Evolutionary conservation across 2,888 invertebrate species (phyloP), one percentile per base, ranked within the genome.

Genomic region (Clanis bilineata): DNA sequence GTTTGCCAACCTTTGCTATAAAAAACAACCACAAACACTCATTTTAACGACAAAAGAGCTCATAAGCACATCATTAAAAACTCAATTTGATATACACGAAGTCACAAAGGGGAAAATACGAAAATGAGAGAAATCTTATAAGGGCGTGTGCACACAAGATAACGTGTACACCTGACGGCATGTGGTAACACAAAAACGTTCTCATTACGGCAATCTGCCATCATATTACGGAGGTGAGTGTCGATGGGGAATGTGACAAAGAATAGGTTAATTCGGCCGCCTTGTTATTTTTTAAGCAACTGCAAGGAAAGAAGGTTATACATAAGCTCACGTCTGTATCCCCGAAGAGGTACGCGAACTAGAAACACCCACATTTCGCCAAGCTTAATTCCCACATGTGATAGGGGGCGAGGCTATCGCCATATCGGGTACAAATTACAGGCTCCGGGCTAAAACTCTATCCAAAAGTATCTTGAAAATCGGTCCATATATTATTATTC

Each of bases 121-220:
- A 51, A 28, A 28, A 51, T 15, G 15, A 45, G 28, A 23, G 28
- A n/a, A 28, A 3, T 3, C 15, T 9, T 28, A 5, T 15, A 15
- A 15, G 47, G 47, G 22, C 44, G 7, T 41, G 21, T 18, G 9
- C 9, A 12, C 9, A 9, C 9, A 15, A 51, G 47, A 51, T 51
- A 51, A 51, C 28, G 28, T 18, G 28, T 4, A 28, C 28, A 51
- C 47, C 47, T 51, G 47, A 4, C 28, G 18, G 22, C 23, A 28
- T n/a, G n/a, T n/a, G n/a, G n/a, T 47, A 28, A 28, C 28, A 51
- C 28, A 51, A 51, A n/a, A 51, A 51, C 47, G 28, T 28, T 51
- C 47, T 28, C 28, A 51, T 51, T 51, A 51, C 28, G 47, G 9
- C 47, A 9, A 28, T 28, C 47, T 32, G 28, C 12, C 23, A 23